Conservation (phyloP, 2,797 vertebrate species). For the Rhinichthys osculus region DNA sequence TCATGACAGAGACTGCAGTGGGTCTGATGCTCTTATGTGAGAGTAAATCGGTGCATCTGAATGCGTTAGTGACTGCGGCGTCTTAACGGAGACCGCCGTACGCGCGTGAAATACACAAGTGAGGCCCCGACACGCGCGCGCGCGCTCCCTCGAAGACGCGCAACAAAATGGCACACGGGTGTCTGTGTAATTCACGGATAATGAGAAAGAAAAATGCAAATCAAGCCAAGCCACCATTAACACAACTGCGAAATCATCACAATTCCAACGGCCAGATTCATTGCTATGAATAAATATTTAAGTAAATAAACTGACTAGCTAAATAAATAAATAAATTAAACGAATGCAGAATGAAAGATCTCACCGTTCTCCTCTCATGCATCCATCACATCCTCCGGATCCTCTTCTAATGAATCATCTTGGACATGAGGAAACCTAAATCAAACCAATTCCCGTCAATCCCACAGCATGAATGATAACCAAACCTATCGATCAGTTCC, state of each 20-base stretch:
- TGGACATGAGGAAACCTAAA: conserved; percentile 36
- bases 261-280: neutral
- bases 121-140: conserved; percentile 41
- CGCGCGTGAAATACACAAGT: conserved; percentile 53
- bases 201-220: conserved; percentile 67
- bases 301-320: neutral
- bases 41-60: conserved; percentile 27
- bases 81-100: conserved; percentile 42
- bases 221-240: conserved; percentile 74
- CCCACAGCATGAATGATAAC: neutral
- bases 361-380: conserved; percentile 43
- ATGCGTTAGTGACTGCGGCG: conserved; percentile 51
- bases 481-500: neutral
- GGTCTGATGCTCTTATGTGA: neutral
- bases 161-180: conserved; percentile 48
- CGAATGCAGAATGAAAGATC: conserved; percentile 1
- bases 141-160: conserved; percentile 34
- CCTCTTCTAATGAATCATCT: conserved; percentile 16
- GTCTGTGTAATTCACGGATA: conserved; percentile 49
- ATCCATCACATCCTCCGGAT: conserved; percentile 28
- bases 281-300: neutral
- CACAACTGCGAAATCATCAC: neutral
- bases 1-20: conserved; percentile 9
- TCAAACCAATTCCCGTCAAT: conserved; percentile 25
- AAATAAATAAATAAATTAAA: conserved; percentile 11